Conservation (phyloP, 2,797 vertebrate species). For the Aeoliscus strigatus region DNA sequence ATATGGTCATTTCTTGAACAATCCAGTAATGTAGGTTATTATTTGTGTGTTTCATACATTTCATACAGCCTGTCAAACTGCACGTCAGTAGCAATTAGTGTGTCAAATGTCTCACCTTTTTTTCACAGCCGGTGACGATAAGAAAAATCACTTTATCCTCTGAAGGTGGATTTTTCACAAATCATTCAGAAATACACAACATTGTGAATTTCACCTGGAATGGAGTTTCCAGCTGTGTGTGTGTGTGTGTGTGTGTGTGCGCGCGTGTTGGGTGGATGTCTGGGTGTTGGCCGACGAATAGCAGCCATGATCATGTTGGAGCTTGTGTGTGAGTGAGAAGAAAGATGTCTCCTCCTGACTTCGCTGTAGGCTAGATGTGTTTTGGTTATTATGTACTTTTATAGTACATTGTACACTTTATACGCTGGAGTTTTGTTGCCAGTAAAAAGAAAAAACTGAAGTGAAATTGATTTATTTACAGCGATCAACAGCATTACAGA, state of each 20-base stretch:
- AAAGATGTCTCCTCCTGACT: conserved; percentile 18
- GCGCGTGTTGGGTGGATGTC: conserved; percentile 23
- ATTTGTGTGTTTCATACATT: too few relatives aligned
- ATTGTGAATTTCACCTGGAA: not conserved
- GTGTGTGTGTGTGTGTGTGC: conserved; percentile 3
- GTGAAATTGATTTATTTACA: conserved; percentile 49
- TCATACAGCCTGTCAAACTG: too few relatives aligned
- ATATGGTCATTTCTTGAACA: too few relatives aligned
- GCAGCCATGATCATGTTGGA: conserved; percentile 40
- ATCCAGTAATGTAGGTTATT: too few relatives aligned
- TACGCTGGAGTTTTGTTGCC: too few relatives aligned
- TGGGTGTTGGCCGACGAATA: conserved; percentile 28
- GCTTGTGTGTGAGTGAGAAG: conserved; percentile 36
- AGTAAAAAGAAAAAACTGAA: conserved; percentile 2
- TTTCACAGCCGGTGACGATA: too few relatives aligned
- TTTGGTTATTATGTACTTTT: not conserved
- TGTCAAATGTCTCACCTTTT: too few relatives aligned
- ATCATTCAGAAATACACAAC: too few relatives aligned
- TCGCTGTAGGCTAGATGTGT: conserved; percentile 16
- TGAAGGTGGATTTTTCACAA: too few relatives aligned
- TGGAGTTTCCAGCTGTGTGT: not conserved
- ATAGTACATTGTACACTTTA: too few relatives aligned
- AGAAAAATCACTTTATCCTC: too few relatives aligned
- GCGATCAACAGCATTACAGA: conserved; percentile 3
- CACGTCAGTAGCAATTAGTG: too few relatives aligned